Percentiles rank a stretch among this genome's conserved stretches.
Conservation (phyloP, 2,888 invertebrate species). For the Anorthoa munda region DNA sequence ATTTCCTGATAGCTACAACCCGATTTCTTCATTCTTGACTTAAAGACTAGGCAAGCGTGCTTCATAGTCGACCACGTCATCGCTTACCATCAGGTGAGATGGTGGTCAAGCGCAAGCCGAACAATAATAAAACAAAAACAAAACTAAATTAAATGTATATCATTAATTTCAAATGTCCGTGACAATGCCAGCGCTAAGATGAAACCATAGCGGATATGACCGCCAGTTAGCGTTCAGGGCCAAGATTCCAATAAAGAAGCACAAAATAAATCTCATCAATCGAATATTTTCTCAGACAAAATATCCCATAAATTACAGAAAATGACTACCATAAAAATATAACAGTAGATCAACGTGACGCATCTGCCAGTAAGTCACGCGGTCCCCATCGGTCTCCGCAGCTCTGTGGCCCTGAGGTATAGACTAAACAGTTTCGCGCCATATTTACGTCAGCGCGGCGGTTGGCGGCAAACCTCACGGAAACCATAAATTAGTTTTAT, state of each 20-base stretch:
- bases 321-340: slow-evolving; percentile 18
- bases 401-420: slow-evolving; percentile 19
- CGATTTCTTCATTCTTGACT: too few relatives aligned
- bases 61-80: too few relatives aligned
- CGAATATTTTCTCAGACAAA: slow-evolving; percentile 8
- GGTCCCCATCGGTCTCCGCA: slow-evolving; percentile 1
- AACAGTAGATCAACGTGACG: background rate
- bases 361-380: slow-evolving; percentile 27
- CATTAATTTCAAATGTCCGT: background rate
- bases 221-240: background rate
- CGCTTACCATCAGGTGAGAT: too few relatives aligned
- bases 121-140: too few relatives aligned
- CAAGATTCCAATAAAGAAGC: background rate
- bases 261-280: background rate
- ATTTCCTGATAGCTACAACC: too few relatives aligned
- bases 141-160: too few relatives aligned
- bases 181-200: background rate
- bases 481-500: slow-evolving; percentile 59
- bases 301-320: slow-evolving; percentile 11
- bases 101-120: too few relatives aligned
- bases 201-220: background rate
- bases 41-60: too few relatives aligned
- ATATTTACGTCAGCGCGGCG: slow-evolving; percentile 37
- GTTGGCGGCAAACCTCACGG: slow-evolving; percentile 45
- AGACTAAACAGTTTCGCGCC: slow-evolving; percentile 43